A percentile compares a stretch with the other conserved stretches of the same genome.
phyloP scores from a whole-genome alignment of 1,140 invertebrate genomes.

The Telenomus remus region DNA sequence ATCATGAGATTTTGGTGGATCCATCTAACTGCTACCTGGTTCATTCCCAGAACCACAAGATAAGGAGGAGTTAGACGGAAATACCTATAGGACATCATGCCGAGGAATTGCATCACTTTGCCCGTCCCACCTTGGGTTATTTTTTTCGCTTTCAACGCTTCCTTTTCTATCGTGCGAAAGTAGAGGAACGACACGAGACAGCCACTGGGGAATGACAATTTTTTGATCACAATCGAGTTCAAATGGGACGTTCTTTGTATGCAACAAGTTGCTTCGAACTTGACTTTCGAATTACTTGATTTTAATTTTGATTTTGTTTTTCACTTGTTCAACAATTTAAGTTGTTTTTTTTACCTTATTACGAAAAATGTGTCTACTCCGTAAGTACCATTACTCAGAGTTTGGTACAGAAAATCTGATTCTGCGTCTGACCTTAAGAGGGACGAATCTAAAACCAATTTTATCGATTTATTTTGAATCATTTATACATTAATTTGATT shows the following conservation, averaged over 20 bases:
- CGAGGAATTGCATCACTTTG: conserved; percentile 65
- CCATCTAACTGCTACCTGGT: conserved; percentile 64
- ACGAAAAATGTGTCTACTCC: conserved; percentile 74
- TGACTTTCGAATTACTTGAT: background rate
- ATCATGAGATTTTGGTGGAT: conserved; percentile 64
- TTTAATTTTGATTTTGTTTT: conserved; percentile 1
- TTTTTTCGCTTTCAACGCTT: conserved; percentile 59
- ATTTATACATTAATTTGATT: no score
- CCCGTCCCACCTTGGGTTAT: conserved; percentile 58
- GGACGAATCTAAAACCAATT: conserved; percentile 61
- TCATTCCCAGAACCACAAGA: conserved; percentile 65
- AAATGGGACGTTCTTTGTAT: background rate
- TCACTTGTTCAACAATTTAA: background rate
- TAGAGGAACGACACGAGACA: conserved; percentile 71
- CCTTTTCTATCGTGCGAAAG: conserved; percentile 68
- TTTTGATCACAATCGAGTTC: background rate
- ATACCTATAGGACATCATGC: conserved; percentile 68
- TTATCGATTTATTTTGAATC: background rate
- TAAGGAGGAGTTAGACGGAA: conserved; percentile 70
- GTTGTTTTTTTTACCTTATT: conserved; percentile 65
- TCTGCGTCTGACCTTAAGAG: conserved; percentile 64
- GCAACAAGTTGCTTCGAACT: background rate
- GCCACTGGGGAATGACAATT: conserved; percentile 58
- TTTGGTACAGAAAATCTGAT: conserved; percentile 69
- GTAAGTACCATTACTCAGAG: conserved; percentile 69